Conservation (phyloP, 2,888 invertebrate species). For the Callinectes sapidus region DNA sequence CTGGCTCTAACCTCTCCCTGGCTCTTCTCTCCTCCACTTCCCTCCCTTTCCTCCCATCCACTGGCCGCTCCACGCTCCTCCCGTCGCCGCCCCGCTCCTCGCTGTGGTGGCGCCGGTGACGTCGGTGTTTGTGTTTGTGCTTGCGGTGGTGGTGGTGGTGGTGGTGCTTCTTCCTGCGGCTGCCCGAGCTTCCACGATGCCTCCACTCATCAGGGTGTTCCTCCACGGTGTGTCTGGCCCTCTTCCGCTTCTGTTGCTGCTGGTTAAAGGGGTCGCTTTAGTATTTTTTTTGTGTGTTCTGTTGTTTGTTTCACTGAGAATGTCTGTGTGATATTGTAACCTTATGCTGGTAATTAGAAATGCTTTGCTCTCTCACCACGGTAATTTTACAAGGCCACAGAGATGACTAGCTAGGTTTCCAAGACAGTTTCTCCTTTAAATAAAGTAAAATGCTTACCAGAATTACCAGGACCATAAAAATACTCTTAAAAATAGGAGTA, state of each 20-base stretch:
- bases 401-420: no score
- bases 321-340: neutral
- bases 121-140: conserved; percentile 13
- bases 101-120: conserved; percentile 18
- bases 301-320: neutral
- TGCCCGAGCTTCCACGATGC: neutral
- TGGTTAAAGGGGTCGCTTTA: neutral
- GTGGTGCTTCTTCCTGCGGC: conserved; percentile 19
- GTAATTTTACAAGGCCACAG: no score
- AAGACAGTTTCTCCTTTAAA: no score
- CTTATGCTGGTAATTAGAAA: no score
- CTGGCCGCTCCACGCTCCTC: neutral
- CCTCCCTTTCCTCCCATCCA: neutral
- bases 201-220: conserved; percentile 6
- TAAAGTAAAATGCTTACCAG: no score
- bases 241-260: conserved; percentile 9
- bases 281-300: neutral
- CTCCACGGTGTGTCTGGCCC: neutral
- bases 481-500: no score
- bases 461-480: no score
- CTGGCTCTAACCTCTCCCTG: conserved; percentile 12
- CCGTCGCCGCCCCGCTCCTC: neutral
- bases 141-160: conserved; percentile 20
- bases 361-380: no score
- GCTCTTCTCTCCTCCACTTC: conserved; percentile 6